These are phyloP conservation scores for Ephydatia muelleri DNA, from an alignment of 37 sponge, comb jelly and placozoan genomes.

Conservation along the genomic window DNA sequence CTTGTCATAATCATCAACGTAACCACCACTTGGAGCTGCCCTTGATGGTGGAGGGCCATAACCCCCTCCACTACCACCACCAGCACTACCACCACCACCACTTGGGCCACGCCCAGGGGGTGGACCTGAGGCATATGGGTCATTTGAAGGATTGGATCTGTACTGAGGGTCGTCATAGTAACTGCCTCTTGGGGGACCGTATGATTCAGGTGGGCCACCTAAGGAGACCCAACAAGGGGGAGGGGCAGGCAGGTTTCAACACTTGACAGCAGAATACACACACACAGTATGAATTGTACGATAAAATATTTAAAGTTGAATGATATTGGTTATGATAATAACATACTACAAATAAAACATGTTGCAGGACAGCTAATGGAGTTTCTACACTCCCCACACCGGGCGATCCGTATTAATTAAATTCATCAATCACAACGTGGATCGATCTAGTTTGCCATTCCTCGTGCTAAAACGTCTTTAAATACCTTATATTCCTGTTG, in stretches of 20 bases:
- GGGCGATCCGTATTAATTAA: no score
- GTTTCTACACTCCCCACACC: no score
- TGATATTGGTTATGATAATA: no score
- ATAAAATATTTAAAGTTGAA: no score
- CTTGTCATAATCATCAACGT: conserved; percentile 5
- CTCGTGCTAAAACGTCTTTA: no score
- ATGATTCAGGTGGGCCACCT: conserved; percentile 24
- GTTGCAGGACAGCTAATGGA: no score
- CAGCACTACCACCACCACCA: background rate
- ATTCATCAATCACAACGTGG: no score
- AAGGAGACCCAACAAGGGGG: background rate
- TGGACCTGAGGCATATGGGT: conserved; percentile 8
- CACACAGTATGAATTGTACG: no score
- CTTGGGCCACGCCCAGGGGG: conserved; percentile 15
- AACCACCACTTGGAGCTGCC: background rate
- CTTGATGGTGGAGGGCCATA: background rate
- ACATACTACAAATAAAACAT: no score
- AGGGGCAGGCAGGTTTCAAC: background rate
- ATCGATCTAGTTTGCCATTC: no score
- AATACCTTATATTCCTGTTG: no score
- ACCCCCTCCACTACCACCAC: background rate
- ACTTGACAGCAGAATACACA: background rate
- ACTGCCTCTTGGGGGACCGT: conserved; percentile 4
- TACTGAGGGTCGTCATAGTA: conserved; percentile 28
- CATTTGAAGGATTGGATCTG: background rate